Base-by-base conservation (phyloP, 2,888 invertebrate species). In the Pristionchus arcanus region DNA sequence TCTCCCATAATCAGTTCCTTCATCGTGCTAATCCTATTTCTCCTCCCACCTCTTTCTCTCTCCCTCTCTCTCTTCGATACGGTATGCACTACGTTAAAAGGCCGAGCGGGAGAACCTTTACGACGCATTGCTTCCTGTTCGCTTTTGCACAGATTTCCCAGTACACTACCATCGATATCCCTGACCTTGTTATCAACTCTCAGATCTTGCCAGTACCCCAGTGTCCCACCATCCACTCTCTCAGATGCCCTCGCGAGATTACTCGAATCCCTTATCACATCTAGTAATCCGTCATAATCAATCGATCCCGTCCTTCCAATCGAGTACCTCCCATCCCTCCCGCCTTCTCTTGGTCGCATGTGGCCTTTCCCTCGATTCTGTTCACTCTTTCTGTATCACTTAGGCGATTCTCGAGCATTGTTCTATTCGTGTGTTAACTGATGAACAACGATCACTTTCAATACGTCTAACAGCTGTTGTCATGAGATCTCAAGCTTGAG, bases 31-130 rank as follows among this genome's bases (percentile, higher is more conserved):
- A 34, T 83, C 55, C 53, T 59, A 31, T 85, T 59, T 85, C 59
- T 85, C 84, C 55, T 28, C 37, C 55, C n/a, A 25, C 21, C 83
- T 53, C 53, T 49, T n/a, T 42, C 19, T 31, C 77, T 77, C 42
- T 77, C 77, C 21, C 77, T 31, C 77, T 77, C 42, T 77, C 77
- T 21, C 77, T 42, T n/a, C 42, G 34, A 71, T 74, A 74, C 74
- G 74, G 74, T 74, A 37, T 49, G 81, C 81, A 81, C 81, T 81
- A 42, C 74, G 74, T 74, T 74, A 37, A 74, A 74, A 74, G 74
- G 37, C 34, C 34, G 37, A 31, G 74, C 37, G 31, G 25, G 16
- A 21, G 74, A 42, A 19, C 74, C 74, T 37, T 74, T 74, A 74
- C 74, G 34, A 49, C 42, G 42, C 11, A n/a, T n/a, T n/a, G 74